Conservation (phyloP, 2,113 vertebrate genomes). For the Micronycteris hirsuta region DNA sequence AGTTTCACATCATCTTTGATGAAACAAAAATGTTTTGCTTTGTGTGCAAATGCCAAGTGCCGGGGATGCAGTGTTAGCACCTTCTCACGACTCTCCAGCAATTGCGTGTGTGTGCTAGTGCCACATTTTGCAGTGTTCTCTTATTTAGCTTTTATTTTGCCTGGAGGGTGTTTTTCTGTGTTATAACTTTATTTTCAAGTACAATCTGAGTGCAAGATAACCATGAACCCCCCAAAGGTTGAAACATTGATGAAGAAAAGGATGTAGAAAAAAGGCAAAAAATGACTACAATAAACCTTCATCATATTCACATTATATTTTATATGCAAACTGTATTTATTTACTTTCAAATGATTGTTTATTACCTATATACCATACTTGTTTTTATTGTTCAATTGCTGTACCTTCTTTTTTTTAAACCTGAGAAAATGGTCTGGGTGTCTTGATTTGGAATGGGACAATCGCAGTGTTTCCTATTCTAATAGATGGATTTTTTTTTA, state of each 20-base stretch:
- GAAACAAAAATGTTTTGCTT: neutral
- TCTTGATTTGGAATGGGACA: neutral
- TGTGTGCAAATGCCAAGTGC: neutral
- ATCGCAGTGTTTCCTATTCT: neutral
- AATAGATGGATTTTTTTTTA: neutral
- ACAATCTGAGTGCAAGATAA: constrained; percentile 9
- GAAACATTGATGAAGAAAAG: constrained; percentile 57
- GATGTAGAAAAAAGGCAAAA: constrained; percentile 31
- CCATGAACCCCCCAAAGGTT: neutral
- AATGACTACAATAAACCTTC: constrained; percentile 16
- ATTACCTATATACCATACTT: neutral
- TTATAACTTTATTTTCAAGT: constrained; percentile 54
- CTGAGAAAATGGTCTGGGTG: neutral
- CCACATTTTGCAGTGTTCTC: neutral
- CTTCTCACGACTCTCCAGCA: neutral
- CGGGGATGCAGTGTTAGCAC: neutral
- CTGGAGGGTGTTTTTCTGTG: constrained; percentile 9
- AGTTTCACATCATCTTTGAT: neutral
- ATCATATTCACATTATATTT: constrained; percentile 32
- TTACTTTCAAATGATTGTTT: neutral
- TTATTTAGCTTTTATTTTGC: constrained; percentile 43
- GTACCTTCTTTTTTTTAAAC: neutral
- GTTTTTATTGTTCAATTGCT: neutral
- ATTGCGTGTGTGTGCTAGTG: neutral
- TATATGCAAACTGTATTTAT: neutral